Evolutionary conservation across 2,888 invertebrate genomes (phyloP).

Genomic region (Lasioglossum leucozonium): DNA sequence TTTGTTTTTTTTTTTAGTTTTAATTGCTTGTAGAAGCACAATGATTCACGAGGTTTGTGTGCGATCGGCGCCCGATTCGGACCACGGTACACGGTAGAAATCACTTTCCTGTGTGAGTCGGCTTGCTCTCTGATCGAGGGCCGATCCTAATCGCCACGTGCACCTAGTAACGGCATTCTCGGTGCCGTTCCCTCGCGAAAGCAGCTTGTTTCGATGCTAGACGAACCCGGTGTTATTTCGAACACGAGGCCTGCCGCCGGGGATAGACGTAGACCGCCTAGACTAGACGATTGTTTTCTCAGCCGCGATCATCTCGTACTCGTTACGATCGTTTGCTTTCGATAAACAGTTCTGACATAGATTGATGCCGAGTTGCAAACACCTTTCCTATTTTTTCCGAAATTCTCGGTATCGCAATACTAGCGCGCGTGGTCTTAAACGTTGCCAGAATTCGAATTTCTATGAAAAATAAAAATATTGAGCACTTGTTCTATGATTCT

Average conservation of each 20-base stretch:
- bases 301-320: neutral
- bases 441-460: neutral
- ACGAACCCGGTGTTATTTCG: slow-evolving; percentile 14
- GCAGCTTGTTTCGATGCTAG: slow-evolving; percentile 26
- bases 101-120: slow-evolving; percentile 32
- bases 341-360: slow-evolving; percentile 1
- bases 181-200: slow-evolving; percentile 45
- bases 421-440: neutral
- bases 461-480: too few species aligned
- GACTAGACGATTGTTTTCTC: slow-evolving; percentile 15
- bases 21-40: neutral
- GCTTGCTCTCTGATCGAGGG: slow-evolving; percentile 3
- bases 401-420: neutral
- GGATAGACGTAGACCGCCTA: slow-evolving; percentile 2
- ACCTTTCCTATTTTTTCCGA: neutral
- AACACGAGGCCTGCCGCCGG: slow-evolving; percentile 13
- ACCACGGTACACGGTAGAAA: slow-evolving; percentile 11
- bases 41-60: neutral
- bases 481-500: too few species aligned
- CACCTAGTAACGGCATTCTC: slow-evolving; percentile 41
- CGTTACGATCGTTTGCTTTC: slow-evolving; percentile 8
- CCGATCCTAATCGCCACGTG: slow-evolving; percentile 44
- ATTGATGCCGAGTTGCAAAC: neutral
- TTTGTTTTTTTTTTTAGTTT: too few species aligned
- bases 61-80: neutral